A percentile compares a stretch with the other conserved stretches of the same genome.
Evolutionary conservation across 2,888 invertebrate species (phyloP).

Genomic region (Tinea semifulvella): DNA sequence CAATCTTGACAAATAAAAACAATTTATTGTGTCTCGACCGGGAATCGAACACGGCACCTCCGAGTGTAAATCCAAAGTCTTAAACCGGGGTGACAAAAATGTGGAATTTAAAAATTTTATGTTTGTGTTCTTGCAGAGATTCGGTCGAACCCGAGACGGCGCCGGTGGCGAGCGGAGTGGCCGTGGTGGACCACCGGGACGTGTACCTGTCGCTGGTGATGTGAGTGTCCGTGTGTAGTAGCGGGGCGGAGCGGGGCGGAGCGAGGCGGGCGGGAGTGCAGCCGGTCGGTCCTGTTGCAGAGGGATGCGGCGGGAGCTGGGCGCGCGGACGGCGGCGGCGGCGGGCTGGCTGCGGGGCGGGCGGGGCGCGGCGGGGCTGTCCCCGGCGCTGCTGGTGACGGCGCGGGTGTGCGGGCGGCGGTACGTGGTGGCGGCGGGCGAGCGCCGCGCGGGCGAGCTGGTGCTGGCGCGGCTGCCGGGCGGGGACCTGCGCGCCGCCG

Average conservation of each 20-base stretch:
- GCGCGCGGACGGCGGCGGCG: slow-evolving; percentile 28
- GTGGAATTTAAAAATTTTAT: no score
- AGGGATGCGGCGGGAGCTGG: slow-evolving; percentile 28
- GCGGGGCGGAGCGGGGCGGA: slow-evolving; percentile 25
- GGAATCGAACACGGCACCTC: no score
- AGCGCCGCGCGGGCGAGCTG: slow-evolving; percentile 33
- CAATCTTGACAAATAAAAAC: neutral
- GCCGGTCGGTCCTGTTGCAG: slow-evolving; percentile 29
- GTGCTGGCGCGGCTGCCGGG: neutral
- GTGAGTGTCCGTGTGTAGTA: slow-evolving; percentile 45
- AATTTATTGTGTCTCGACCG: neutral
- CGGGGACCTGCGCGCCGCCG: neutral
- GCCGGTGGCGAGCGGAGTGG: slow-evolving; percentile 65
- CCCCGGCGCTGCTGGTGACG: slow-evolving; percentile 45
- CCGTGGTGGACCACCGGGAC: slow-evolving; percentile 71
- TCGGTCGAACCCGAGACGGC: no score
- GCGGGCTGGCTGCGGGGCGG: slow-evolving; percentile 36
- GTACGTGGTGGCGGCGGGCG: slow-evolving; percentile 47
- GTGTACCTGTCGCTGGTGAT: slow-evolving; percentile 74
- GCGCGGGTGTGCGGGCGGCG: slow-evolving; percentile 42
- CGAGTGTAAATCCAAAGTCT: no score
- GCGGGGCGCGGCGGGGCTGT: slow-evolving; percentile 32
- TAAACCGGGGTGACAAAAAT: no score
- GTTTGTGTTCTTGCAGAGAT: no score
- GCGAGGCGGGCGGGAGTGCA: slow-evolving; percentile 24